A percentile compares a stretch with the other conserved stretches of the same genome.
These are phyloP conservation scores for Catharus ustulatus DNA, from an alignment of 2,797 vertebrate genomes.

Conservation along the genomic window DNA sequence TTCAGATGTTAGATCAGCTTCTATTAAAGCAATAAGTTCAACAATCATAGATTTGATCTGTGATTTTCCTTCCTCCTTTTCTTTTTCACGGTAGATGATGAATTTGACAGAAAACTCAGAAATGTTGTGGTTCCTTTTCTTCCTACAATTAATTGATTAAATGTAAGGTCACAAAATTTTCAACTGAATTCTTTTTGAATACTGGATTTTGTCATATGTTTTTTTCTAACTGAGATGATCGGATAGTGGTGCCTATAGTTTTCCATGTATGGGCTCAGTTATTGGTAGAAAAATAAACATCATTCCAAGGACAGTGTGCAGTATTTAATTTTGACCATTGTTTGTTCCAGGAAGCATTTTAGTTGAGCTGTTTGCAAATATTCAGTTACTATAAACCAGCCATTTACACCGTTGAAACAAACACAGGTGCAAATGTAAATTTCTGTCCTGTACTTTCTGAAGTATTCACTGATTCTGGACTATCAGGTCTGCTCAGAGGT, in stretches of 20 bases:
- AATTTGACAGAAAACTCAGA: neutral
- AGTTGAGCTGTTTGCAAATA: conserved; percentile 13
- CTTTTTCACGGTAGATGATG: neutral
- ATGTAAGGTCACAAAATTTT: neutral
- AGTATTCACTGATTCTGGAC: neutral
- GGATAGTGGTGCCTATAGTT: neutral
- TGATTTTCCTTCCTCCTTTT: neutral
- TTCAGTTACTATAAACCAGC: neutral
- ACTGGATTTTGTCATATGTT: neutral
- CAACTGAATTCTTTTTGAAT: neutral
- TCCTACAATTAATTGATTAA: neutral
- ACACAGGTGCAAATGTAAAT: conserved; percentile 5
- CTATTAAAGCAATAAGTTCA: neutral
- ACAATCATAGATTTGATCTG: neutral
- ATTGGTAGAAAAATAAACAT: neutral
- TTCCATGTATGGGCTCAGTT: neutral
- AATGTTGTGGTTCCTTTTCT: neutral
- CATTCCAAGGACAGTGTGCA: neutral
- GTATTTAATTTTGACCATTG: neutral
- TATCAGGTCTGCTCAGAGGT: neutral
- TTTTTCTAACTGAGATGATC: neutral
- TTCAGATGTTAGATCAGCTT: neutral
- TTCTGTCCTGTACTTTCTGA: neutral
- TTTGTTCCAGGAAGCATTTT: conserved; percentile 16
- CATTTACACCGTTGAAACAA: neutral